Conservation (phyloP, 2,888 invertebrate species). For the Timema cristinae region DNA sequence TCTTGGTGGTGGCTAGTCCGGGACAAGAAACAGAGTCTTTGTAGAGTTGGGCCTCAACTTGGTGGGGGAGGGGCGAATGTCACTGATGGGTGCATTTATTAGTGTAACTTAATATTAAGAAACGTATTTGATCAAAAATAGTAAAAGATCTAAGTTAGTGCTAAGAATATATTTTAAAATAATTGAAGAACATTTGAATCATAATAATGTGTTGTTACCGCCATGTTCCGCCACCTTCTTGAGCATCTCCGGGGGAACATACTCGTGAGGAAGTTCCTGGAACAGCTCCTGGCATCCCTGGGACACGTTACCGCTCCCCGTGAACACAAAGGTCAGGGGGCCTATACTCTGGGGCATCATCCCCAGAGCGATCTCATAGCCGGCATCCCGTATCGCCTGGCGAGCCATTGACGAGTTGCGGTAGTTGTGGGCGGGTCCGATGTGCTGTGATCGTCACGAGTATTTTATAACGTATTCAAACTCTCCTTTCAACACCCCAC, state of each 20-base stretch:
- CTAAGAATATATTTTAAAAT: too few species aligned
- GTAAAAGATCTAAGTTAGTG: too few species aligned
- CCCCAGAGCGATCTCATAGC: constrained; percentile 93
- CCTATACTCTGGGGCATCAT: constrained; percentile 98
- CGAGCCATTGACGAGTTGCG: constrained; percentile 96
- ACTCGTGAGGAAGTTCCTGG: constrained; percentile 95
- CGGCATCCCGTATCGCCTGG: constrained; percentile 97
- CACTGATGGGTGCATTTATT: too few species aligned
- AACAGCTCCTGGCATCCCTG: constrained; percentile 87
- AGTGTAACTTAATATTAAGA: too few species aligned
- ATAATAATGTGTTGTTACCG: constrained; percentile 55
- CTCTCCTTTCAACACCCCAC: not conserved
- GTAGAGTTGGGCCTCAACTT: too few species aligned
- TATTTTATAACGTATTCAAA: not conserved
- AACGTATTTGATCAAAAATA: too few species aligned
- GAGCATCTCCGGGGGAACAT: constrained; percentile 91
- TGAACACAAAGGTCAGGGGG: constrained; percentile 95
- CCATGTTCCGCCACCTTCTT: constrained; percentile 96
- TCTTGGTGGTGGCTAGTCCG: constrained; percentile 77
- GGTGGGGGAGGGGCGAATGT: too few species aligned
- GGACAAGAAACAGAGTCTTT: constrained; percentile 33
- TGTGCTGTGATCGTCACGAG: constrained; percentile 59
- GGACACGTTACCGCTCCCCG: constrained; percentile 71
- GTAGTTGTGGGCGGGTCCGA: constrained; percentile 98
- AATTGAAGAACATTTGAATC: too few species aligned